These are phyloP conservation scores for Drosophila sp. DNA, from an alignment of 1,140 invertebrate genomes.

Conservation along the genomic window DNA sequence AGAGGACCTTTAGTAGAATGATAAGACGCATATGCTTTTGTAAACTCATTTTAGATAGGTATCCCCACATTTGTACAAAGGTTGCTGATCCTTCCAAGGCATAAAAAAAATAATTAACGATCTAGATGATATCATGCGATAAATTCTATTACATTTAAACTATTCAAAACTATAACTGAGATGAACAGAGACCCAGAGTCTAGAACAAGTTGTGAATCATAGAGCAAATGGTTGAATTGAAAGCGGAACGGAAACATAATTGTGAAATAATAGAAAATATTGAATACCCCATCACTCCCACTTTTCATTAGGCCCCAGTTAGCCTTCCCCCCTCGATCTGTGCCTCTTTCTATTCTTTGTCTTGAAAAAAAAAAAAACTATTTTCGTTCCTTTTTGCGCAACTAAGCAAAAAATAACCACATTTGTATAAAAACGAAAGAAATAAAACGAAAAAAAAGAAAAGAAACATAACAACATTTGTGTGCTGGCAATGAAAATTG, in stretches of 20 bases:
- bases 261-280: not conserved
- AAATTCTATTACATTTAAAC: too few species aligned
- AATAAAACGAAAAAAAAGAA: conserved; percentile 24
- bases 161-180: too few species aligned
- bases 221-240: not conserved
- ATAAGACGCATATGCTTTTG: too few species aligned
- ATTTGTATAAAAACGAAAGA: conserved; percentile 2
- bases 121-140: too few species aligned
- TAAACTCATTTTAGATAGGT: too few species aligned
- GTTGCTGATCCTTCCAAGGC: too few species aligned
- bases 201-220: conserved; percentile 6
- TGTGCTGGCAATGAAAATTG: conserved; percentile 68
- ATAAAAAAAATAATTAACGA: too few species aligned
- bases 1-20: too few species aligned
- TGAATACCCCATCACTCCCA: not conserved
- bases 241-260: conserved; percentile 2
- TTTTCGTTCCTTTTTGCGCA: conserved; percentile 58
- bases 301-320: not conserved
- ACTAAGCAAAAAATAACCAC: conserved; percentile 59
- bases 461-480: conserved; percentile 57
- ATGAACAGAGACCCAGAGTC: not conserved
- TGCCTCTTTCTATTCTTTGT: conserved; percentile 7
- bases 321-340: not conserved
- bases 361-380: conserved; percentile 8
- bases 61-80: too few species aligned